Conservation (phyloP, 1,140 invertebrate species). For the Cataglyphis hispanica region DNA sequence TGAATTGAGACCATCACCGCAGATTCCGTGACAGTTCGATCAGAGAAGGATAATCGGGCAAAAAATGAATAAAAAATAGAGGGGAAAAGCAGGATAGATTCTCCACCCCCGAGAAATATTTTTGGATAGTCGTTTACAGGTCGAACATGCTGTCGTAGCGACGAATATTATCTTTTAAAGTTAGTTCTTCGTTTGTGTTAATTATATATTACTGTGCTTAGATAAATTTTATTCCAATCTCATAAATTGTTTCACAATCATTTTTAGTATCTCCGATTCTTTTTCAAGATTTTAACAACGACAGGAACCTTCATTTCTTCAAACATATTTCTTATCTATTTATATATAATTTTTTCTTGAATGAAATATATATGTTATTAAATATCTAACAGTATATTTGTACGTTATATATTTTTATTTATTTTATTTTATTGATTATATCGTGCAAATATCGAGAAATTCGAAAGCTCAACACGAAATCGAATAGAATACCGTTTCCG, state of each 20-base stretch:
- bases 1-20: conserved; percentile 35
- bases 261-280: background rate
- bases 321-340: background rate
- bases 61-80: background rate
- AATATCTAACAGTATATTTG: background rate
- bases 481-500: background rate
- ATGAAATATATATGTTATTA: background rate
- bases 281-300: background rate
- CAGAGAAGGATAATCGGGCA: background rate
- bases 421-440: background rate
- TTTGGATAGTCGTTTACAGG: conserved; percentile 19
- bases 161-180: background rate
- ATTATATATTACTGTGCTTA: background rate
- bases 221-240: background rate
- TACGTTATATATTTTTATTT: background rate
- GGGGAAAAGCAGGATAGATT: conserved; percentile 15
- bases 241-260: background rate
- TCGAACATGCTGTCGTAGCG: conserved; percentile 43
- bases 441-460: background rate
- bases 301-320: background rate
- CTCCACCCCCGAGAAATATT: conserved; percentile 35
- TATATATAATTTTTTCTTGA: background rate
- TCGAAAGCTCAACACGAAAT: background rate
- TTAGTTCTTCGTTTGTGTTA: background rate
- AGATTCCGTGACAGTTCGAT: conserved; percentile 13